Evolutionary conservation across 2,113 vertebrate species (phyloP).

Genomic region (Lepidothrix coronata): DNA sequence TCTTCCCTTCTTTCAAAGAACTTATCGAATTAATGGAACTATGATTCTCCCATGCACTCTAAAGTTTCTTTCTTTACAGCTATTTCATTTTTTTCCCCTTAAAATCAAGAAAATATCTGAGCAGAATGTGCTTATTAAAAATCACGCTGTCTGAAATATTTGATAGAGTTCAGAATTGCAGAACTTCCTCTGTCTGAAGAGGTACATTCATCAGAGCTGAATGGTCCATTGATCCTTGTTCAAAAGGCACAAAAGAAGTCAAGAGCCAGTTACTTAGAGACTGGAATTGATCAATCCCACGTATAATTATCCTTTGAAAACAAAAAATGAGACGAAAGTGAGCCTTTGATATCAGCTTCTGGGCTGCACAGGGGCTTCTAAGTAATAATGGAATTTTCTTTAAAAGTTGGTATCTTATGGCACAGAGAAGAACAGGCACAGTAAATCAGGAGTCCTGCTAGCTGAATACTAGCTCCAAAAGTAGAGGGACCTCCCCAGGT

Average conservation of each 20-base stretch:
- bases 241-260: constrained; percentile 5
- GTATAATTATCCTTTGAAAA: constrained; percentile 10
- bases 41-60: not conserved
- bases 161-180: not conserved
- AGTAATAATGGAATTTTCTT: not conserved
- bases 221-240: not conserved
- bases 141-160: not conserved
- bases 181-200: not conserved
- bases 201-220: not conserved
- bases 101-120: not conserved
- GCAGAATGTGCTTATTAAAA: not conserved
- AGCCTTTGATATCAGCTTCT: not conserved
- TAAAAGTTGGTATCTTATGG: not conserved
- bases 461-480: not conserved
- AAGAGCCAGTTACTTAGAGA: not conserved
- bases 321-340: not conserved
- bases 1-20: not conserved
- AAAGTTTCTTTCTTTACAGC: not conserved
- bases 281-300: not conserved
- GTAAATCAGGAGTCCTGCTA: not conserved
- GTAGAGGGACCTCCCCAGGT: not conserved
- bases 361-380: not conserved
- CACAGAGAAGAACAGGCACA: not conserved
- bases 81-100: not conserved
- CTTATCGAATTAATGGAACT: not conserved